phyloP scores from a whole-genome alignment of 2,888 invertebrate species.

The Thecophora atra region DNA sequence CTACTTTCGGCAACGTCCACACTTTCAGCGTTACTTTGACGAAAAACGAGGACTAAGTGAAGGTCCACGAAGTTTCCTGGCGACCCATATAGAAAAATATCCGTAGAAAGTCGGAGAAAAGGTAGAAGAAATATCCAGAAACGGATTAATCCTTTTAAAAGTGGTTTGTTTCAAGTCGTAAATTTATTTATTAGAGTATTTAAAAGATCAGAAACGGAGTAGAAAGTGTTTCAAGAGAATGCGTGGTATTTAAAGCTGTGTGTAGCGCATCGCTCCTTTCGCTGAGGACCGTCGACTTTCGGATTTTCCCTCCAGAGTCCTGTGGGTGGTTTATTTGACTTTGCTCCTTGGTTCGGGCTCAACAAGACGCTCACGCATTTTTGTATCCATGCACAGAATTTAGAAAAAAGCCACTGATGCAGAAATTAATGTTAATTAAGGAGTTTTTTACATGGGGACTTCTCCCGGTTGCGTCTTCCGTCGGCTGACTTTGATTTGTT shows the following conservation, averaged over 20 bases:
- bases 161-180: too few species aligned
- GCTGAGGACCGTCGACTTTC: constrained; percentile 17
- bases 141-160: too few species aligned
- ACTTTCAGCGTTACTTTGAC: too few species aligned
- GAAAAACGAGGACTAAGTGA: too few species aligned
- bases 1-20: too few species aligned
- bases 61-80: too few species aligned
- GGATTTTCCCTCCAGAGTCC: constrained; percentile 24
- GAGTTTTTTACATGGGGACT: constrained; percentile 39
- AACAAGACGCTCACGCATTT: constrained; percentile 26
- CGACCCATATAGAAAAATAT: too few species aligned
- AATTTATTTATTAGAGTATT: too few species aligned
- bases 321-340: not conserved
- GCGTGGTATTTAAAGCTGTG: not conserved
- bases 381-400: constrained; percentile 17
- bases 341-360: constrained; percentile 35
- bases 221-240: too few species aligned
- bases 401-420: constrained; percentile 55
- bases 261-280: not conserved
- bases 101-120: too few species aligned
- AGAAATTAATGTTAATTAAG: constrained; percentile 62
- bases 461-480: constrained; percentile 29
- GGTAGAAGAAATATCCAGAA: too few species aligned
- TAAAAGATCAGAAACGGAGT: too few species aligned
- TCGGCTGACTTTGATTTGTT: constrained; percentile 30